Conservation (phyloP, 2,113 vertebrate species). For the Oncorhynchus gorbuscha region DNA sequence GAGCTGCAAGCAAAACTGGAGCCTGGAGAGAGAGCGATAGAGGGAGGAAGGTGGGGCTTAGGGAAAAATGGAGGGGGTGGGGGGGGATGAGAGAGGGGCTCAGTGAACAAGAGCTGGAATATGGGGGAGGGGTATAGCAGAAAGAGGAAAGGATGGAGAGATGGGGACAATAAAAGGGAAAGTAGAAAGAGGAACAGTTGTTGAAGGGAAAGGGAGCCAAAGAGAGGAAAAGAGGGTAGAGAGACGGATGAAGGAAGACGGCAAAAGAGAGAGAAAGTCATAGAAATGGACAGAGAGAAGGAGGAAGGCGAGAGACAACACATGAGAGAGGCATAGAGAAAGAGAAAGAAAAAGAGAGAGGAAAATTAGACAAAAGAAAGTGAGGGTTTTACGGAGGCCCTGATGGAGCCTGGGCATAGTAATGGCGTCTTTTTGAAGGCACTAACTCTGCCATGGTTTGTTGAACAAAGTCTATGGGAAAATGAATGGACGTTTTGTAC, state of each 20-base stretch:
- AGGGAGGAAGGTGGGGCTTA: slow-evolving; percentile 53
- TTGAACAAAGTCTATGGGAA: too few relatives aligned
- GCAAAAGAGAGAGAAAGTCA: too few relatives aligned
- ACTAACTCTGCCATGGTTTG: slow-evolving; percentile 1
- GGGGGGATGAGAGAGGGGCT: background rate
- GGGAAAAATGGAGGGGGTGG: background rate
- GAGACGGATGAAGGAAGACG: background rate
- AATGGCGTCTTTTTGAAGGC: too few relatives aligned
- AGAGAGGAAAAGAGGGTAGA: background rate
- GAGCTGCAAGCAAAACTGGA: slow-evolving; percentile 43
- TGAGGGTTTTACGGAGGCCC: background rate
- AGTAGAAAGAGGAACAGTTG: slow-evolving; percentile 15
- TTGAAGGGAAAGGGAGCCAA: background rate
- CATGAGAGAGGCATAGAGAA: too few relatives aligned
- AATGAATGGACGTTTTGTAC: too few relatives aligned
- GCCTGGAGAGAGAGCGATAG: slow-evolving; percentile 12
- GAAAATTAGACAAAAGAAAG: background rate
- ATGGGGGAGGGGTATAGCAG: background rate
- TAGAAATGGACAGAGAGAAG: background rate
- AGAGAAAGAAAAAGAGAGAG: background rate
- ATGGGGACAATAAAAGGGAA: slow-evolving; percentile 33
- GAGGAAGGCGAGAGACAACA: background rate
- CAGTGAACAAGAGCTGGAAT: slow-evolving; percentile 1
- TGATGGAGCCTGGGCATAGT: background rate
- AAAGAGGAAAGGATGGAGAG: background rate